Evolutionary conservation across 2,888 invertebrate species (phyloP).

Genomic region (Ormia ochracea): DNA sequence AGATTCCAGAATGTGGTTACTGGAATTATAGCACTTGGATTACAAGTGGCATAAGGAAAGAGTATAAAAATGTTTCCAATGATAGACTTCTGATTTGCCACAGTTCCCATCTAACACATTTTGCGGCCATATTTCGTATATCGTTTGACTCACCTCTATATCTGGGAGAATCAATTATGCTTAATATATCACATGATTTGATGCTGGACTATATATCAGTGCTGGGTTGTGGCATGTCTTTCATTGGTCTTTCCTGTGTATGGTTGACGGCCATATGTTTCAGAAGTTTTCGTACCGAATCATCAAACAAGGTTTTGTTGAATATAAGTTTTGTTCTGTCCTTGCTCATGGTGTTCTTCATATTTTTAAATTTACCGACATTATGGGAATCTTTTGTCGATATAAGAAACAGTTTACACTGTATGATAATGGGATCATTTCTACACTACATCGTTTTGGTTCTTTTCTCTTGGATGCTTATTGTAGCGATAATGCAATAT

Average conservation of each 20-base stretch:
- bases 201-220: slow-evolving; percentile 80
- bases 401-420: slow-evolving; percentile 71
- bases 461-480: slow-evolving; percentile 85
- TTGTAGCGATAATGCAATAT: slow-evolving; percentile 83
- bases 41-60: neutral
- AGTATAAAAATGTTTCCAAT: neutral
- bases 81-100: slow-evolving; percentile 28
- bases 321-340: slow-evolving; percentile 81
- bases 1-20: slow-evolving; percentile 25
- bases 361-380: slow-evolving; percentile 68
- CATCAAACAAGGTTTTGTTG: slow-evolving; percentile 82
- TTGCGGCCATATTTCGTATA: slow-evolving; percentile 20
- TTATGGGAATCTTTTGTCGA: slow-evolving; percentile 65
- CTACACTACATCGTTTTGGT: slow-evolving; percentile 83
- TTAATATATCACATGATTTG: slow-evolving; percentile 72
- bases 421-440: slow-evolving; percentile 80
- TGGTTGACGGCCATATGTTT: slow-evolving; percentile 80
- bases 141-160: neutral
- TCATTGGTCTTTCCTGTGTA: slow-evolving; percentile 79
- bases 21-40: slow-evolving; percentile 35
- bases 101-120: slow-evolving; percentile 38
- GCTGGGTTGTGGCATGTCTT: slow-evolving; percentile 80
- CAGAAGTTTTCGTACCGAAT: slow-evolving; percentile 80
- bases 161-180: neutral
- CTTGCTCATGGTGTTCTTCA: slow-evolving; percentile 78